Evolutionary conservation across 2,797 vertebrate species (phyloP).

Genomic region (Platalea minor): DNA sequence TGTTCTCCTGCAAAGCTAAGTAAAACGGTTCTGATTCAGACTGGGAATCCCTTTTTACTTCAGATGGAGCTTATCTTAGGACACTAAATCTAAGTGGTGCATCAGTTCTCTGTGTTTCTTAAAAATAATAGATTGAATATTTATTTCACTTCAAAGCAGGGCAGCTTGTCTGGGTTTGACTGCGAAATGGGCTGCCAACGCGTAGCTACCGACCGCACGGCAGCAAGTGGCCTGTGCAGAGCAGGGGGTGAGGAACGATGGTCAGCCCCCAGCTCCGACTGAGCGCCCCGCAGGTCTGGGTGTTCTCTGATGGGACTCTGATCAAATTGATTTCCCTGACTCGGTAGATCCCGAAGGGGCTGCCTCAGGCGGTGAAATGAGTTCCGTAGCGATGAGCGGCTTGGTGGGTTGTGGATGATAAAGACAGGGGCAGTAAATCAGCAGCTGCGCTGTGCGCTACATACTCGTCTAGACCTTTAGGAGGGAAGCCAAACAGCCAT

Average conservation of each 20-base stretch:
- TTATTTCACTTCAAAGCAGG: background rate
- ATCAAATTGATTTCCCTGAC: background rate
- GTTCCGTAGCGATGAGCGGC: rapidly evolving
- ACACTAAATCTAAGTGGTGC: background rate
- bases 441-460: rapidly evolving
- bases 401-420: background rate
- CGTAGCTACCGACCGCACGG: background rate
- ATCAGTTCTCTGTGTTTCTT: background rate
- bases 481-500: background rate
- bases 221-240: background rate
- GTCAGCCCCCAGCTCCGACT: background rate
- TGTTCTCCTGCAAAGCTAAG: background rate
- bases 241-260: background rate
- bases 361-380: background rate
- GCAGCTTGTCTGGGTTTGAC: background rate
- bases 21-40: background rate
- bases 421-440: background rate
- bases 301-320: background rate
- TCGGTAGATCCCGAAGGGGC: background rate
- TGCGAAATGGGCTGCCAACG: background rate
- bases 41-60: background rate
- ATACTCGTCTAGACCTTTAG: background rate
- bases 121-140: background rate
- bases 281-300: background rate
- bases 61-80: background rate